Conservation (phyloP, 2,888 invertebrate genomes). For the Parnassius apollo region DNA sequence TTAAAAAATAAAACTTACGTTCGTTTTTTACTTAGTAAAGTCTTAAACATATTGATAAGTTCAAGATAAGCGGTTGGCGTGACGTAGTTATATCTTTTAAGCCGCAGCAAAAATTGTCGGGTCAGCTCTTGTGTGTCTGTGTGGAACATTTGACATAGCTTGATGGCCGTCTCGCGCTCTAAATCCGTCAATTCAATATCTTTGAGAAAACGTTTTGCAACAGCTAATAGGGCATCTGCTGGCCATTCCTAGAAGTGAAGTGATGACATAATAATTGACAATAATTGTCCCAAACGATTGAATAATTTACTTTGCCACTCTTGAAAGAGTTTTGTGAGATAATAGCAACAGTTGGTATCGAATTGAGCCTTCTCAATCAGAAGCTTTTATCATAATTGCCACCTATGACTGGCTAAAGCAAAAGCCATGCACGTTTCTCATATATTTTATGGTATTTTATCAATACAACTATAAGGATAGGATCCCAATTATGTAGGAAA, state of each 20-base stretch:
- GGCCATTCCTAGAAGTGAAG: slow-evolving; percentile 88
- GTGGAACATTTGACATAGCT: slow-evolving; percentile 95
- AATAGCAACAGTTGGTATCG: too few relatives aligned
- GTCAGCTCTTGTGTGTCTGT: slow-evolving; percentile 89
- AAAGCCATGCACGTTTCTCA: too few relatives aligned
- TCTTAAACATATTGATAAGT: slow-evolving; percentile 94
- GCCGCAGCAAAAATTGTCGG: slow-evolving; percentile 78
- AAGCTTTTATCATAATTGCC: too few relatives aligned
- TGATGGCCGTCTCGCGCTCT: slow-evolving; percentile 89
- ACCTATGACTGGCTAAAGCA: too few relatives aligned
- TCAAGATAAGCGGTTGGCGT: slow-evolving; percentile 97
- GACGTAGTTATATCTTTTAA: slow-evolving; percentile 92
- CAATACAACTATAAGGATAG: too few relatives aligned
- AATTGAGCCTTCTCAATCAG: too few relatives aligned
- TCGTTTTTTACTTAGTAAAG: slow-evolving; percentile 87
- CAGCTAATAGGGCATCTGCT: slow-evolving; percentile 93
- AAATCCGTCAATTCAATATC: slow-evolving; percentile 88
- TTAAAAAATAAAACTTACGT: slow-evolving; percentile 69
- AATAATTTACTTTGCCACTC: too few relatives aligned
- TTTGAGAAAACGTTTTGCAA: slow-evolving; percentile 90
- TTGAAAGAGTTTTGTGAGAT: too few relatives aligned
- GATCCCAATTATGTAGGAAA: too few relatives aligned
- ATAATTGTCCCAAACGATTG: too few relatives aligned
- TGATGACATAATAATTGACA: background rate
- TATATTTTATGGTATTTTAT: too few relatives aligned